These are phyloP conservation scores for Gracilinanus agilis DNA, from an alignment of 2,113 vertebrate genomes.

Conservation along the genomic window DNA sequence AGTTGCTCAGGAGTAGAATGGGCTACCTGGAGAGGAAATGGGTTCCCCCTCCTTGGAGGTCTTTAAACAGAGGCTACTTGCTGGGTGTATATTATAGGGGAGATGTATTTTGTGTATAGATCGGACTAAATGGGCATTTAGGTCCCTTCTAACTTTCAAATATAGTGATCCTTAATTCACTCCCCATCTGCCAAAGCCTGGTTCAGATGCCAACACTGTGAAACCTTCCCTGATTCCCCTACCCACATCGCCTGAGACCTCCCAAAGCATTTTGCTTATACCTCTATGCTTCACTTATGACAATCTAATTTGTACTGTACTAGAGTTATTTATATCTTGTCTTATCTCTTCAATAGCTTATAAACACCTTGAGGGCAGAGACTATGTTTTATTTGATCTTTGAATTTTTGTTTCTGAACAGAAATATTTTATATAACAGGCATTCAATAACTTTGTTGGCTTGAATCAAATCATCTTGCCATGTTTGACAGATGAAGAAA, in stretches of 20 bases:
- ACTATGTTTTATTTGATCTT: background rate
- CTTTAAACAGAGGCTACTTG: background rate
- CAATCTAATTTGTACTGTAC: background rate
- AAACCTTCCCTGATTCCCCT: background rate
- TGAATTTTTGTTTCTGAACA: background rate
- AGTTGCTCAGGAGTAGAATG: background rate
- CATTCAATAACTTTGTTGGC: background rate
- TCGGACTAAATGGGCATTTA: background rate
- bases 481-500: background rate
- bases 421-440: background rate
- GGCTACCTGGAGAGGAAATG: background rate
- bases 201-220: background rate
- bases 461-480: background rate
- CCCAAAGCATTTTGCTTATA: background rate
- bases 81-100: background rate
- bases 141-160: background rate
- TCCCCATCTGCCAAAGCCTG: background rate
- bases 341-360: background rate
- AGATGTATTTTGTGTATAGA: background rate
- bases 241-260: background rate
- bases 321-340: background rate
- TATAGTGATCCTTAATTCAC: background rate
- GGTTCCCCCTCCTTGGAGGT: background rate
- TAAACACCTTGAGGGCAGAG: background rate
- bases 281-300: background rate